A percentile compares a stretch with the other conserved stretches of the same genome.
Evolutionary conservation across 2,888 invertebrate genomes (phyloP).

Genomic region (Ornithoptera priamus): DNA sequence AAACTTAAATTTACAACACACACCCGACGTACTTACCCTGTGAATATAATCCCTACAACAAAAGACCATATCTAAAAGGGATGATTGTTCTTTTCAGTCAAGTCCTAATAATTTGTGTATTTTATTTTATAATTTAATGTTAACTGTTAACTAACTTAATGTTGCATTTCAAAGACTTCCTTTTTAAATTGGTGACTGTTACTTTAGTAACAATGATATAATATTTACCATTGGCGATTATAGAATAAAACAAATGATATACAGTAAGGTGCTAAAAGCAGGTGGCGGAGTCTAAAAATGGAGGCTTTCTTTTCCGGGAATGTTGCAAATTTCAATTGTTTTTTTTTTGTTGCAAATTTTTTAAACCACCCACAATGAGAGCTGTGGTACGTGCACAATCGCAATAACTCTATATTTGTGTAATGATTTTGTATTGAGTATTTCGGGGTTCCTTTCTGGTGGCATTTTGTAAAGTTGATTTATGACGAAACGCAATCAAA

Average conservation of each 20-base stretch:
- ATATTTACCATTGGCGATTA: background rate
- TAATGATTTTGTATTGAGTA: constrained; percentile 76
- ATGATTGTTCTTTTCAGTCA: too few species aligned
- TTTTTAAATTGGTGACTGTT: too few species aligned
- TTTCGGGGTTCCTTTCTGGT: constrained; percentile 59
- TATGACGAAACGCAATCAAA: constrained; percentile 74
- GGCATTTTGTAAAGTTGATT: constrained; percentile 71
- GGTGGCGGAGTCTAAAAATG: constrained; percentile 60
- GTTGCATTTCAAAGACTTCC: too few species aligned
- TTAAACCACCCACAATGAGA: constrained; percentile 70
- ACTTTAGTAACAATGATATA: background rate
- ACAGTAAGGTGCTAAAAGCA: constrained; percentile 46
- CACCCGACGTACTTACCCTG: background rate
- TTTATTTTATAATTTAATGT: too few species aligned
- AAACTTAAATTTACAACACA: background rate
- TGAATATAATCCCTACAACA: too few species aligned
- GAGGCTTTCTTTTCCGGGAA: constrained; percentile 73
- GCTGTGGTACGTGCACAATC: constrained; percentile 68
- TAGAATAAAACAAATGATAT: constrained; percentile 19
- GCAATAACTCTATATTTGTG: constrained; percentile 78
- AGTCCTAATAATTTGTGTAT: too few species aligned
- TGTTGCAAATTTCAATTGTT: constrained; percentile 45
- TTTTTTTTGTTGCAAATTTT: constrained; percentile 47
- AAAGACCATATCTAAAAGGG: too few species aligned
- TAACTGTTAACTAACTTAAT: too few species aligned